These are phyloP conservation scores for Platanista minor DNA, from an alignment of 2,113 vertebrate genomes.

Conservation along the genomic window DNA sequence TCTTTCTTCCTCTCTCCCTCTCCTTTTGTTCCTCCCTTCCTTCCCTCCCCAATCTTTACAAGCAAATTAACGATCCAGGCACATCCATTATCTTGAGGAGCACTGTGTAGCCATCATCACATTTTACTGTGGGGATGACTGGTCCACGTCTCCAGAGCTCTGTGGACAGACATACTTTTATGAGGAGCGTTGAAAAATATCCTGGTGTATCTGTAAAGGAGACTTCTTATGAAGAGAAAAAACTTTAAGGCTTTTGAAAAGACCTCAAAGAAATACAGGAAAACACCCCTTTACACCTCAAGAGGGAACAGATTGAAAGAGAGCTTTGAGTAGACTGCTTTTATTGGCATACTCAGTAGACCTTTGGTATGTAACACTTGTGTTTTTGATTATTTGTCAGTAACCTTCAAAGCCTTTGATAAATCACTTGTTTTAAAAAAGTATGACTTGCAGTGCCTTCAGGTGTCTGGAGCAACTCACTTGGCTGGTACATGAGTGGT, in stretches of 20 bases:
- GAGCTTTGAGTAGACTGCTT: not conserved
- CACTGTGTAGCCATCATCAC: not conserved
- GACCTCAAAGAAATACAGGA: not conserved
- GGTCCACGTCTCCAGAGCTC: not conserved
- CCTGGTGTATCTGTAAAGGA: not conserved
- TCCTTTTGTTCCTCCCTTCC: not conserved
- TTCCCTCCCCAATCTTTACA: not conserved
- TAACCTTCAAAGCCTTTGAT: not conserved
- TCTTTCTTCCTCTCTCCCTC: not conserved
- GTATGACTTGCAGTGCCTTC: not conserved
- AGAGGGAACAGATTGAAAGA: not conserved
- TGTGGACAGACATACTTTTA: not conserved
- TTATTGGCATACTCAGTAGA: not conserved
- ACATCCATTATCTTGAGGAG: not conserved
- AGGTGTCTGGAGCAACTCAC: not conserved
- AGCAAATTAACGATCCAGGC: not conserved
- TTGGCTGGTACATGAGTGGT: not conserved
- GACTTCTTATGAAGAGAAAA: not conserved
- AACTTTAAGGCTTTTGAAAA: constrained; percentile 18
- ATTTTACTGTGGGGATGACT: not conserved
- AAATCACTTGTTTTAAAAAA: not conserved
- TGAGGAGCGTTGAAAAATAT: not conserved
- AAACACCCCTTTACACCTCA: not conserved
- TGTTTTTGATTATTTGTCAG: not conserved
- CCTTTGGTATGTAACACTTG: not conserved